Evolutionary conservation across 2,888 invertebrate species (phyloP).

Genomic region (Sinohyriopsis cumingii): DNA sequence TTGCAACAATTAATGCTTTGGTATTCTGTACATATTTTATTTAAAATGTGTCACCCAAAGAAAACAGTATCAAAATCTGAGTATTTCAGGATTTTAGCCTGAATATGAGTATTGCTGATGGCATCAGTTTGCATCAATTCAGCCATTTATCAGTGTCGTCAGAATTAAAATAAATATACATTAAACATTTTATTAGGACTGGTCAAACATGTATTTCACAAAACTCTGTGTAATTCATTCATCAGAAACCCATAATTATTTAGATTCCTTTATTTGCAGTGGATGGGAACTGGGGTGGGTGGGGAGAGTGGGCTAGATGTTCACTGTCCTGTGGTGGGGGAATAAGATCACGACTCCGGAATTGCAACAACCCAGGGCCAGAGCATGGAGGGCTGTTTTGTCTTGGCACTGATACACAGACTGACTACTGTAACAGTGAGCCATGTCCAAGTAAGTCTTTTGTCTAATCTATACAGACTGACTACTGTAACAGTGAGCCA

Average conservation of each 20-base stretch:
- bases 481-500: slow-evolving; percentile 66
- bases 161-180: too few species aligned
- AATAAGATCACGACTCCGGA: slow-evolving; percentile 47
- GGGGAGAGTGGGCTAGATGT: slow-evolving; percentile 66
- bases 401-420: slow-evolving; percentile 57
- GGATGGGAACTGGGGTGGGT: slow-evolving; percentile 65
- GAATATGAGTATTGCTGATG: too few species aligned
- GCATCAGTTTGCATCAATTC: too few species aligned
- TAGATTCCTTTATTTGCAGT: slow-evolving; percentile 37
- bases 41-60: too few species aligned
- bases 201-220: too few species aligned
- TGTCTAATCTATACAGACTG: slow-evolving; percentile 40
- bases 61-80: too few species aligned
- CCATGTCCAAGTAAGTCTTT: slow-evolving; percentile 64
- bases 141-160: too few species aligned
- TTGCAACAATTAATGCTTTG: too few species aligned
- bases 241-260: neutral
- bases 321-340: slow-evolving; percentile 67
- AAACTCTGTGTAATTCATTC: too few species aligned
- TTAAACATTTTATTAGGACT: too few species aligned
- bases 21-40: too few species aligned
- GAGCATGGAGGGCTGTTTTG: slow-evolving; percentile 63
- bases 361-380: slow-evolving; percentile 64
- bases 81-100: too few species aligned
- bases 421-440: slow-evolving; percentile 66